These are phyloP conservation scores for Dromococcyx pavoninus DNA, from an alignment of 2,797 vertebrate species.

Conservation along the genomic window DNA sequence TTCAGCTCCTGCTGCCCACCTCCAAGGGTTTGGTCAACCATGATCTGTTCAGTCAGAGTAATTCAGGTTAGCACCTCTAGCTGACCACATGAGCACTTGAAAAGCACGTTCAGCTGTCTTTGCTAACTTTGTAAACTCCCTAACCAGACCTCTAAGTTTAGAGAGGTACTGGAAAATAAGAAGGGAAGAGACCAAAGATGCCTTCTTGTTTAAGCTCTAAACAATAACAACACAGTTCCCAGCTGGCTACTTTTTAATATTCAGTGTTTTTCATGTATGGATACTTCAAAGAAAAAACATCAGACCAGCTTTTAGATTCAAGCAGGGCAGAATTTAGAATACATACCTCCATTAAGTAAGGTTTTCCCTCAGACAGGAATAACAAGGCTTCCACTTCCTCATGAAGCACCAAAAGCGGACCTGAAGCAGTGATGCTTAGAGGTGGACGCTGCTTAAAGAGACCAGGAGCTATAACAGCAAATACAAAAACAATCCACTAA, in stretches of 20 bases:
- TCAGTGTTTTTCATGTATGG: background rate
- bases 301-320: background rate
- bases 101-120: background rate
- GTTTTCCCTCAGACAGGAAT: conserved; percentile 92
- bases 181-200: background rate
- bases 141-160: background rate
- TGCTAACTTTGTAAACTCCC: background rate
- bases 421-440: conserved; percentile 74
- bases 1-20: background rate
- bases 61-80: background rate
- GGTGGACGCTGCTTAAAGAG: conserved; percentile 80
- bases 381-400: conserved; percentile 89
- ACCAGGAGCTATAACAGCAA: conserved; percentile 81
- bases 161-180: background rate
- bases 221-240: background rate
- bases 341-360: conserved; percentile 92
- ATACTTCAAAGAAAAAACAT: background rate
- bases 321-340: background rate
- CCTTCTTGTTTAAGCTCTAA: background rate
- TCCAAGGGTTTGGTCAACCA: background rate
- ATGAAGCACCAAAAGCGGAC: conserved; percentile 85
- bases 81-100: background rate
- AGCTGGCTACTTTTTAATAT: background rate
- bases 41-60: background rate
- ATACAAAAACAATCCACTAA: conserved; percentile 44